These are phyloP conservation scores for Drosophila bifasciata DNA, from an alignment of 1,140 invertebrate species.

Conservation along the genomic window DNA sequence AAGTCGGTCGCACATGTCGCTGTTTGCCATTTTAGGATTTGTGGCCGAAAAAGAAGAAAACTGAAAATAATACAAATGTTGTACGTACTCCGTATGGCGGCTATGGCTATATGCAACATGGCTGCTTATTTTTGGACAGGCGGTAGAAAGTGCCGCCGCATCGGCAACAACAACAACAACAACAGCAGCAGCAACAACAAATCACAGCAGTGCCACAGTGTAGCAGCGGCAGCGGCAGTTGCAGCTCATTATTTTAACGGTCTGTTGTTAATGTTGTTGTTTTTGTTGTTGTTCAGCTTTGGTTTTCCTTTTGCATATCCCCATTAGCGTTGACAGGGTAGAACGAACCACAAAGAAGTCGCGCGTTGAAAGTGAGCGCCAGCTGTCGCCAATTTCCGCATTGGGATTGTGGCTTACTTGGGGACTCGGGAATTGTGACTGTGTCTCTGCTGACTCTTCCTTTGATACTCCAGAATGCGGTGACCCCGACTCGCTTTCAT, in stretches of 20 bases:
- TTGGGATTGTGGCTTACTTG: slow-evolving; percentile 38
- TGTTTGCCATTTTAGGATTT: slow-evolving; percentile 79
- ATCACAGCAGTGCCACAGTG: slow-evolving; percentile 36
- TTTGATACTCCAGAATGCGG: slow-evolving; percentile 23
- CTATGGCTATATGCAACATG: slow-evolving; percentile 67
- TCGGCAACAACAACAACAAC: slow-evolving; percentile 34
- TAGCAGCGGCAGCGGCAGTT: slow-evolving; percentile 58
- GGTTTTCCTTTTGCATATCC: slow-evolving; percentile 69
- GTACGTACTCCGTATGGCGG: slow-evolving; percentile 43
- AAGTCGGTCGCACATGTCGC: slow-evolving; percentile 82
- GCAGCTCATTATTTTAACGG: slow-evolving; percentile 66
- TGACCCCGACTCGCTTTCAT: slow-evolving; percentile 67
- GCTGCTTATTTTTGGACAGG: slow-evolving; percentile 78
- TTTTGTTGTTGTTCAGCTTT: slow-evolving; percentile 20
- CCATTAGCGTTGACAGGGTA: slow-evolving; percentile 79
- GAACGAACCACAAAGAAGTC: slow-evolving; percentile 79
- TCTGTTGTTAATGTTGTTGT: slow-evolving; percentile 20
- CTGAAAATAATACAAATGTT: slow-evolving; percentile 46
- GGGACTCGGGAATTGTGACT: slow-evolving; percentile 10
- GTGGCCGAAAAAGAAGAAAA: slow-evolving; percentile 57
- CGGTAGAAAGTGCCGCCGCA: slow-evolving; percentile 74
- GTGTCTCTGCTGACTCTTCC: slow-evolving; percentile 26
- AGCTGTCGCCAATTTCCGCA: slow-evolving; percentile 76
- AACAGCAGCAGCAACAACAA: slow-evolving; percentile 47
- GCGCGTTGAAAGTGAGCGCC: slow-evolving; percentile 70